phyloP scores from a whole-genome alignment of 2,797 vertebrate genomes.

The Silurus lanzhouensis region DNA sequence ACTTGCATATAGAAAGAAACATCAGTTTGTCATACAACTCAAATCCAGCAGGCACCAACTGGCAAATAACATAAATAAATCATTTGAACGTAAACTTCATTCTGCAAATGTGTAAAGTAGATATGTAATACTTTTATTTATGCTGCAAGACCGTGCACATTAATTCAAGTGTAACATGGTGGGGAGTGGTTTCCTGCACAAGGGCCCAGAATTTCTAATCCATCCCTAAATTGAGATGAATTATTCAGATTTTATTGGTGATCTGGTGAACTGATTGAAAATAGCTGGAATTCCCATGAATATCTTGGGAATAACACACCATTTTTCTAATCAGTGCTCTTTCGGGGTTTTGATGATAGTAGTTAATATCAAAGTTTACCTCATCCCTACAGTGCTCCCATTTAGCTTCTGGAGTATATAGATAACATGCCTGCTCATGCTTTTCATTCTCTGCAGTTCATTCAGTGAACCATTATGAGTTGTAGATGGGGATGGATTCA shows the following conservation, averaged over 20 bases:
- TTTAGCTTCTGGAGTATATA: neutral
- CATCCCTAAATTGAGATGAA: neutral
- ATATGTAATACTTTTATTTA: neutral
- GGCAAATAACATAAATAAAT: too few species aligned
- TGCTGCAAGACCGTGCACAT: neutral
- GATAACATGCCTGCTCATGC: neutral
- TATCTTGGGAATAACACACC: neutral
- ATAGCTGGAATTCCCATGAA: neutral
- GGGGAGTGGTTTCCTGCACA: neutral
- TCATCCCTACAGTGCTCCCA: neutral
- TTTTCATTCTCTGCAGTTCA: neutral
- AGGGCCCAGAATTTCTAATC: neutral
- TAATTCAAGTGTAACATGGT: neutral
- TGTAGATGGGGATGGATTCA: neutral
- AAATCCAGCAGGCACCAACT: too few species aligned
- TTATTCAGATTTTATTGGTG: neutral
- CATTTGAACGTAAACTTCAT: neutral
- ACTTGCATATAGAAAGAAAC: neutral
- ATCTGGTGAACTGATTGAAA: neutral
- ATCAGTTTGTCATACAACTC: neutral
- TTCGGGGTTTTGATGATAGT: neutral
- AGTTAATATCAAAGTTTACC: neutral
- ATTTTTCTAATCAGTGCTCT: neutral
- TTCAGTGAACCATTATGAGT: neutral
- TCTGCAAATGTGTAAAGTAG: neutral